These are phyloP conservation scores for Cyprinodon variegatus DNA, from an alignment of 2,113 vertebrate species.

Conservation along the genomic window DNA sequence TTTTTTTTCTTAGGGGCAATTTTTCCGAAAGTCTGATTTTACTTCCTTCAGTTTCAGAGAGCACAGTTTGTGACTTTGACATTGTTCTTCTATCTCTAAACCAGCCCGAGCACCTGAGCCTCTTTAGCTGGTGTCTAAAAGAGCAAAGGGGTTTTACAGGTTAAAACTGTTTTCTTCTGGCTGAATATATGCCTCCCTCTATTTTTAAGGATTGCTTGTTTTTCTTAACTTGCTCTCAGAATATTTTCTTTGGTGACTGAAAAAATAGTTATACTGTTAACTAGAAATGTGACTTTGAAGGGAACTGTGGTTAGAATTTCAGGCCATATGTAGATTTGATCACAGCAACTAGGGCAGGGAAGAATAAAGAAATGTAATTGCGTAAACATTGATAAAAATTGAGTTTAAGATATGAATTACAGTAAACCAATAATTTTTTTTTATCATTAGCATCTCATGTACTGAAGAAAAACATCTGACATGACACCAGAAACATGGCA, in stretches of 20 bases:
- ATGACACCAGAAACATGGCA: neutral
- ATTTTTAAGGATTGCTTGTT: conserved; percentile 37
- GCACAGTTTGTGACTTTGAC: neutral
- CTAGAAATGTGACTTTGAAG: conserved; percentile 31
- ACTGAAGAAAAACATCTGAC: neutral
- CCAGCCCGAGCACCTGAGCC: neutral
- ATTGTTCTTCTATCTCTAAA: neutral
- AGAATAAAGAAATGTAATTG: neutral
- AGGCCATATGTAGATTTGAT: neutral
- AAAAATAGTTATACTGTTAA: conserved; percentile 44
- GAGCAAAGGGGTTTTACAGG: conserved; percentile 11
- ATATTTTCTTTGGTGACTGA: conserved; percentile 40
- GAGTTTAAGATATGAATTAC: no score
- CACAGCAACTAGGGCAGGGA: neutral
- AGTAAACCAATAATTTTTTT: neutral
- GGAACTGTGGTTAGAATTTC: neutral
- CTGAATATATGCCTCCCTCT: conserved; percentile 23
- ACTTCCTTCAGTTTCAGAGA: neutral
- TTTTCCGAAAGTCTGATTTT: neutral
- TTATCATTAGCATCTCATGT: neutral
- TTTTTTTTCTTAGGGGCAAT: neutral
- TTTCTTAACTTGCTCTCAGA: conserved; percentile 33
- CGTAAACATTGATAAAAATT: no score
- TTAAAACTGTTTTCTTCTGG: neutral
- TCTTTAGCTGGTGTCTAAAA: conserved; percentile 24